These are phyloP conservation scores for Philypnodon macrostomus DNA, from an alignment of 2,797 vertebrate species.

Conservation along the genomic window DNA sequence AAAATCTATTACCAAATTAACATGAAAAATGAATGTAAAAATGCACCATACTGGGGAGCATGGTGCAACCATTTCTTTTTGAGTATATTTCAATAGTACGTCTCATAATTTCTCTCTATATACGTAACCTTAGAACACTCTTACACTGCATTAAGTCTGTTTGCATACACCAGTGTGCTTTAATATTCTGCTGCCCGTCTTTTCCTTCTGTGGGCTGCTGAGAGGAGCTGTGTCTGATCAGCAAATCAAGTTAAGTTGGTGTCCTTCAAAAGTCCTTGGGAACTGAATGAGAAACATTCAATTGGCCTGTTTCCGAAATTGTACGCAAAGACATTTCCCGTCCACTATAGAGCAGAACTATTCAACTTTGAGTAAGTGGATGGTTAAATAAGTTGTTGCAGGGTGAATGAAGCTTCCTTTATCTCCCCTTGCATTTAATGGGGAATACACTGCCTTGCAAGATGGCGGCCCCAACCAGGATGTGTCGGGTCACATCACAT, in stretches of 20 bases:
- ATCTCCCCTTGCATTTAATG: too few species aligned
- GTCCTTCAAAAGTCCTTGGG: constrained; percentile 44
- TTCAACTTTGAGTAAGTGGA: too few species aligned
- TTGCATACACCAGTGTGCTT: background rate
- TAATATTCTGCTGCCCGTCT: constrained; percentile 9
- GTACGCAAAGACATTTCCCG: constrained; percentile 1
- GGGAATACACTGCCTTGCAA: too few species aligned
- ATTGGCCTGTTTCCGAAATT: background rate
- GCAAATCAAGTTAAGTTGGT: constrained; percentile 30
- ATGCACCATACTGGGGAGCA: background rate
- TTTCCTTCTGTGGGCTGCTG: constrained; percentile 9
- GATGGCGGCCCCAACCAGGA: too few species aligned
- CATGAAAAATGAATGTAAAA: constrained; percentile 27
- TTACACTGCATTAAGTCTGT: background rate
- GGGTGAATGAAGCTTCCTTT: too few species aligned
- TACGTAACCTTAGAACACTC: background rate
- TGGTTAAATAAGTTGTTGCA: too few species aligned
- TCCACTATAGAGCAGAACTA: background rate
- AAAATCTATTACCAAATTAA: constrained; percentile 32
- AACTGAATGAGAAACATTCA: constrained; percentile 7
- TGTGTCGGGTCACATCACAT: too few species aligned
- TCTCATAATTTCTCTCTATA: constrained; percentile 25
- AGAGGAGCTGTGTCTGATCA: constrained; percentile 25
- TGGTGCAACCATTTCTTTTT: constrained; percentile 10
- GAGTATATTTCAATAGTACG: constrained; percentile 37